Evolutionary conservation across 2,888 invertebrate species (phyloP).

Genomic region (Zeuzera pyrina): DNA sequence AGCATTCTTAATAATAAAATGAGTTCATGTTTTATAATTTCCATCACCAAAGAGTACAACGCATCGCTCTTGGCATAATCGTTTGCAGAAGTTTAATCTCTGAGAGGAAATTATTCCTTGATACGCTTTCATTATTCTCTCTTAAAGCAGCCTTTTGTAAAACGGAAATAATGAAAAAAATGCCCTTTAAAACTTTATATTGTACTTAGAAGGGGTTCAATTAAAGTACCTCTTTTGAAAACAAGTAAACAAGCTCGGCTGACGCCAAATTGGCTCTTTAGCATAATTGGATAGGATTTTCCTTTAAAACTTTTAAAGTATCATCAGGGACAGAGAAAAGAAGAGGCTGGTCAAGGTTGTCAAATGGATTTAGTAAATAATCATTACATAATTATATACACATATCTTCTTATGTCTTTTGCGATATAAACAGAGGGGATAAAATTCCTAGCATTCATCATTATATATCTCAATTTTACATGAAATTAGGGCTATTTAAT

Average conservation of each 20-base stretch:
- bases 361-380: too few species aligned
- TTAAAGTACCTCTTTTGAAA: constrained; percentile 41
- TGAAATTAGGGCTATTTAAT: too few species aligned
- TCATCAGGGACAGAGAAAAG: constrained; percentile 8
- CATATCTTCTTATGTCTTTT: too few species aligned
- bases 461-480: too few species aligned
- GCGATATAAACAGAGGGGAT: too few species aligned
- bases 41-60: too few species aligned
- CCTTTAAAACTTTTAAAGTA: constrained; percentile 34
- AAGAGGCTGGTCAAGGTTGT: constrained; percentile 1
- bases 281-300: constrained; percentile 47
- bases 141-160: constrained; percentile 24
- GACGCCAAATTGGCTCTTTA: constrained; percentile 42
- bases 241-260: constrained; percentile 36
- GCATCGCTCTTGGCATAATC: constrained; percentile 35
- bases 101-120: constrained; percentile 51
- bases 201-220: constrained; percentile 28
- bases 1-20: too few species aligned
- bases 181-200: constrained; percentile 23
- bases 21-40: too few species aligned
- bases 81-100: constrained; percentile 31
- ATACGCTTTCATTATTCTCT: constrained; percentile 33
- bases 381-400: too few species aligned
- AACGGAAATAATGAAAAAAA: constrained; percentile 31
- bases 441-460: too few species aligned